Percentiles rank a stretch among this genome's conserved stretches.
Conservation (phyloP, 1,140 invertebrate genomes). For the Eufriesea mexicana region DNA sequence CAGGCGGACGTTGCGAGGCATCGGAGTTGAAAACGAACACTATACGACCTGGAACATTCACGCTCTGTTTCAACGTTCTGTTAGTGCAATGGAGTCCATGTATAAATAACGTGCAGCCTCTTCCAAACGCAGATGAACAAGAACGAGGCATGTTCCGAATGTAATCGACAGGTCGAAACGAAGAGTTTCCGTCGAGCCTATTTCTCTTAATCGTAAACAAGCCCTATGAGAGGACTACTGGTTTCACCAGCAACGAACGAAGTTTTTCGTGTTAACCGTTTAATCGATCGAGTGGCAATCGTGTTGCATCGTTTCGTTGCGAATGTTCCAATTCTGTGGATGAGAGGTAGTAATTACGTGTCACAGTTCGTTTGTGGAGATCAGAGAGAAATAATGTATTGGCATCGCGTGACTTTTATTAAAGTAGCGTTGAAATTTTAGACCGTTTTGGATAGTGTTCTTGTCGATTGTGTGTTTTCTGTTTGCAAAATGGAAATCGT, state of each 20-base stretch:
- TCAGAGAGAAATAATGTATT: too few species aligned
- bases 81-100: background rate
- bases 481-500: too few species aligned
- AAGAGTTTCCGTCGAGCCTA: conserved; percentile 30
- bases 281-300: conserved; percentile 1
- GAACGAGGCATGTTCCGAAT: background rate
- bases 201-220: conserved; percentile 1
- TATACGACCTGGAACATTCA: background rate
- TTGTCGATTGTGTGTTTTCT: too few species aligned
- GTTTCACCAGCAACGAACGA: conserved; percentile 34
- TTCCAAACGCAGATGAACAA: background rate
- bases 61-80: too few species aligned
- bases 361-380: too few species aligned
- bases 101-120: background rate
- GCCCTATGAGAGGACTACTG: background rate
- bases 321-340: too few species aligned
- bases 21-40: background rate
- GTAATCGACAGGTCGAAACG: background rate
- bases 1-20: background rate
- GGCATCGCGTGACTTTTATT: too few species aligned
- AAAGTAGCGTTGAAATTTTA: too few species aligned
- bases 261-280: conserved; percentile 29
- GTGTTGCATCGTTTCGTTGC: background rate
- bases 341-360: background rate
- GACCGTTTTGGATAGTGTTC: too few species aligned